Evolutionary conservation across 2,113 vertebrate species (phyloP).

Genomic region (Copsychus sechellarum): DNA sequence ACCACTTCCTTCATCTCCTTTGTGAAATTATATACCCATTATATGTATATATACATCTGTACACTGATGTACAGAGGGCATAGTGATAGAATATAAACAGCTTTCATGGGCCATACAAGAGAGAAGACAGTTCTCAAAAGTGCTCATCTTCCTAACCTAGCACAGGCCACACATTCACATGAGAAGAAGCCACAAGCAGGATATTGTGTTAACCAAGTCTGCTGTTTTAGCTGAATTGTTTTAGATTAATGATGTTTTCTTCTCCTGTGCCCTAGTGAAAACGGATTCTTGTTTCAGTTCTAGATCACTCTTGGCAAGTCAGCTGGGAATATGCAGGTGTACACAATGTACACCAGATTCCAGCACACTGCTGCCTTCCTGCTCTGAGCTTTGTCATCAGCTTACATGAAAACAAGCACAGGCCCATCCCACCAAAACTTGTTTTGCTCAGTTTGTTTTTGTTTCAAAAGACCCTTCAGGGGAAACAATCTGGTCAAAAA

Average conservation of each 20-base stretch:
- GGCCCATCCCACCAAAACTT: slow-evolving; percentile 6
- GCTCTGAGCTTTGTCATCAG: slow-evolving; percentile 31
- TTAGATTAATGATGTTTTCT: not conserved
- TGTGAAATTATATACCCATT: not conserved
- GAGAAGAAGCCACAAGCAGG: not conserved
- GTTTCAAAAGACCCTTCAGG: slow-evolving; percentile 32
- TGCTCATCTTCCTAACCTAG: not conserved
- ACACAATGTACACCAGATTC: slow-evolving; percentile 34
- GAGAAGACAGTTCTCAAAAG: not conserved
- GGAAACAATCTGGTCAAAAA: slow-evolving; percentile 51
- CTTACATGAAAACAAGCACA: slow-evolving; percentile 23
- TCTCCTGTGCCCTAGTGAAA: not conserved
- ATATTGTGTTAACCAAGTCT: not conserved
- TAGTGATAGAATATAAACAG: not conserved
- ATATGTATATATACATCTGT: too few species aligned
- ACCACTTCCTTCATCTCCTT: not conserved
- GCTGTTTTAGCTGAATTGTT: not conserved
- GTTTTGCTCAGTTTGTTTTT: slow-evolving; percentile 52
- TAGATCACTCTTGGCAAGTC: slow-evolving; percentile 42
- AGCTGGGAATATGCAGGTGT: slow-evolving; percentile 4
- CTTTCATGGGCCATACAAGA: not conserved
- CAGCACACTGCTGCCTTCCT: not conserved
- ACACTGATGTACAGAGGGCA: not conserved
- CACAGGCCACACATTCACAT: not conserved
- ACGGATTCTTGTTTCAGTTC: not conserved